Evolutionary conservation across 2,113 vertebrate genomes (phyloP).

Genomic region (Sula dactylatra): DNA sequence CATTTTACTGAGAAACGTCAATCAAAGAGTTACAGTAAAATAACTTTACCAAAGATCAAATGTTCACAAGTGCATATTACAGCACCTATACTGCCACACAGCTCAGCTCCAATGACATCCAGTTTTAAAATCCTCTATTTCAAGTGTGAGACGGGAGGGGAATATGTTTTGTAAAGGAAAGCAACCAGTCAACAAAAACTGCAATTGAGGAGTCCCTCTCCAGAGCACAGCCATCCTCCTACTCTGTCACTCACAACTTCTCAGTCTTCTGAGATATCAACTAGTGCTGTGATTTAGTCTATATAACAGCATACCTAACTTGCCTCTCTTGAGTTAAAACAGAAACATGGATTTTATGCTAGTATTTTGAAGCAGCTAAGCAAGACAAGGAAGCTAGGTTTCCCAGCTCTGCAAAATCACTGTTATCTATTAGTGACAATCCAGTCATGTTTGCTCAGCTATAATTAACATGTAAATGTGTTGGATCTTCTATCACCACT

Average conservation of each 20-base stretch:
- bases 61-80: neutral
- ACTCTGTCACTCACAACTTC: neutral
- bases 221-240: neutral
- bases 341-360: neutral
- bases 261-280: neutral
- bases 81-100: neutral
- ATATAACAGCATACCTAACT: neutral
- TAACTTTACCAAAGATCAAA: neutral
- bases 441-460: neutral
- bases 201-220: neutral
- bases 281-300: rapidly evolving
- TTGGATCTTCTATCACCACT: neutral
- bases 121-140: neutral
- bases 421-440: neutral
- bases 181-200: neutral
- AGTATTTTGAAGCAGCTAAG: neutral
- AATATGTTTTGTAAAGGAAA: neutral
- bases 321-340: neutral
- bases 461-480: neutral
- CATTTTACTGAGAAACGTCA: neutral
- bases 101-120: neutral
- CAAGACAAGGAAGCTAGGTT: neutral
- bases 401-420: neutral
- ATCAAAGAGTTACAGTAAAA: neutral
- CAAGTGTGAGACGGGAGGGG: neutral